These are phyloP conservation scores for Lasiurus cinereus DNA, from an alignment of 2,113 vertebrate genomes.

Conservation along the genomic window DNA sequence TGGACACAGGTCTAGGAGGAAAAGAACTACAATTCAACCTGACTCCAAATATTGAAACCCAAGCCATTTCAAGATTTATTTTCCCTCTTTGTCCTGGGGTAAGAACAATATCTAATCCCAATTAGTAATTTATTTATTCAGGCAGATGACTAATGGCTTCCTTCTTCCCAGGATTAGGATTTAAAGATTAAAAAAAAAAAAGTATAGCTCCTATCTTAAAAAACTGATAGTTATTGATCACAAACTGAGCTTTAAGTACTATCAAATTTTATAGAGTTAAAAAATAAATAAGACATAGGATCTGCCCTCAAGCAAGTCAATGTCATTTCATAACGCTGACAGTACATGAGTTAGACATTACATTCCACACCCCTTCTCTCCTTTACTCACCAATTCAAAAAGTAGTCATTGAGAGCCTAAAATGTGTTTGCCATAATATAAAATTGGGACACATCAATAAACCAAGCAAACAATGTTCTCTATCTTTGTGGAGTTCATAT, in stretches of 20 bases:
- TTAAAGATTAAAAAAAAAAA: not conserved
- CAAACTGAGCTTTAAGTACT: constrained; percentile 5
- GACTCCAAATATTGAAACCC: not conserved
- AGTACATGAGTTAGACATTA: not conserved
- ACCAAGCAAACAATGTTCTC: not conserved
- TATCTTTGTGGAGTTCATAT: not conserved
- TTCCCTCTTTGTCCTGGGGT: not conserved
- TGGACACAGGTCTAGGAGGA: not conserved
- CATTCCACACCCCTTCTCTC: not conserved
- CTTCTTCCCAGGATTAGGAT: not conserved
- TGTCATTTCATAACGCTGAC: not conserved
- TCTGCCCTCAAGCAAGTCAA: not conserved
- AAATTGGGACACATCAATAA: not conserved
- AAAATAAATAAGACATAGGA: not conserved
- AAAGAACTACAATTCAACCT: not conserved
- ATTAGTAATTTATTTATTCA: not conserved
- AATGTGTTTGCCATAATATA: not conserved
- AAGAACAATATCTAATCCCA: constrained; percentile 6
- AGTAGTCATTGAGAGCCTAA: not conserved
- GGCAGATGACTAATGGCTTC: not conserved
- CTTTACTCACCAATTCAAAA: not conserved
- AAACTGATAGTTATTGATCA: not conserved
- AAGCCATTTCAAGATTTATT: not conserved
- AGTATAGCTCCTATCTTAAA: not conserved
- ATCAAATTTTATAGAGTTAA: not conserved